phyloP scores from a whole-genome alignment of 2,113 vertebrate species.

The Solea solea region DNA sequence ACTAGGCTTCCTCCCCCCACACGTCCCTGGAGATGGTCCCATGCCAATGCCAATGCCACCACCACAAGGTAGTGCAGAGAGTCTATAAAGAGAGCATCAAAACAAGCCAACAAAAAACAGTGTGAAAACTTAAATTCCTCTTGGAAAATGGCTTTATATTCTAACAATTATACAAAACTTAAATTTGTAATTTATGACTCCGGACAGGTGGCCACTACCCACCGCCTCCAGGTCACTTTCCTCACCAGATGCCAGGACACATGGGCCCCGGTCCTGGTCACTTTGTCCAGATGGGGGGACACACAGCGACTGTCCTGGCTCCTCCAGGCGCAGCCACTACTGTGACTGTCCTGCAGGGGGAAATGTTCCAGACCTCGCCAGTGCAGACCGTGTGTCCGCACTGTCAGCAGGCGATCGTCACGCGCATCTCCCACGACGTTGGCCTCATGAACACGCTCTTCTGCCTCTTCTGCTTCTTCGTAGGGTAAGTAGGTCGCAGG shows the following conservation, averaged over 20 bases:
- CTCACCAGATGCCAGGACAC: slow-evolving; percentile 76
- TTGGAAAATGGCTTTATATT: too few species aligned
- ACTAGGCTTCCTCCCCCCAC: slow-evolving; percentile 87
- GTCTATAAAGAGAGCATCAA: background rate
- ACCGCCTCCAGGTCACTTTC: slow-evolving; percentile 79
- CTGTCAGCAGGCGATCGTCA: slow-evolving; percentile 97
- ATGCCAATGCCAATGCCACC: slow-evolving; percentile 50
- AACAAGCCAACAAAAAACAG: background rate
- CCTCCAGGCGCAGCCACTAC: slow-evolving; percentile 90
- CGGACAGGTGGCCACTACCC: slow-evolving; percentile 80
- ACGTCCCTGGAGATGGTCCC: slow-evolving; percentile 85
- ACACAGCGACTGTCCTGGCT: slow-evolving; percentile 89
- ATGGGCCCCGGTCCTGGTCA: slow-evolving; percentile 80
- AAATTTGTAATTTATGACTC: background rate
- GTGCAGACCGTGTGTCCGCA: slow-evolving; percentile 97
- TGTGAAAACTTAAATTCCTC: too few species aligned
- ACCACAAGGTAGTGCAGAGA: slow-evolving; percentile 81
- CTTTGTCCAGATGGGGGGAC: slow-evolving; percentile 85
- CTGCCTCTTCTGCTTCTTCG: slow-evolving; percentile 96
- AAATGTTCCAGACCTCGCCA: slow-evolving; percentile 93
- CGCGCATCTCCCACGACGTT: slow-evolving; percentile 92
- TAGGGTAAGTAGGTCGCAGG: slow-evolving; percentile 85
- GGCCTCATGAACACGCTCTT: slow-evolving; percentile 97
- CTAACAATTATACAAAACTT: background rate
- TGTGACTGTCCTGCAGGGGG: slow-evolving; percentile 94